Evolutionary conservation across 2,888 invertebrate species (phyloP).

Genomic region (Amphipyra tragopoginis): DNA sequence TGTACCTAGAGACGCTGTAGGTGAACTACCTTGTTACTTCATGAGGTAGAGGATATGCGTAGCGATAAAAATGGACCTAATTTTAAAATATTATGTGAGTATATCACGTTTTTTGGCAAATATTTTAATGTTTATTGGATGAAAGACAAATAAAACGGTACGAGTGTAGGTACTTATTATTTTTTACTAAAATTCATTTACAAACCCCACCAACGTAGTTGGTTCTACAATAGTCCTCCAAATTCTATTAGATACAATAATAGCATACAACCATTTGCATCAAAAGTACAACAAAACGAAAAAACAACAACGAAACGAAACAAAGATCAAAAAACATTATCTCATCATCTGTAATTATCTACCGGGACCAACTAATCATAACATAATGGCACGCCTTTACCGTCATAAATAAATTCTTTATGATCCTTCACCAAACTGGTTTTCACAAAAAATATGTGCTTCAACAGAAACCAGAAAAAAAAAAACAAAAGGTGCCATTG

Average conservation of each 20-base stretch:
- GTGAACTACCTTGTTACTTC: no score
- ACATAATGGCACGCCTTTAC: conserved; percentile 80
- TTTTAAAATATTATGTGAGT: no score
- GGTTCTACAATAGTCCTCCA: conserved; percentile 1
- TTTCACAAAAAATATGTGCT: conserved; percentile 75
- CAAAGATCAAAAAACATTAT: conserved; percentile 67
- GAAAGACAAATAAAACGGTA: no score
- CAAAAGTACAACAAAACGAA: conserved; percentile 41
- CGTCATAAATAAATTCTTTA: conserved; percentile 78
- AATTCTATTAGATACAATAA: conserved; percentile 16
- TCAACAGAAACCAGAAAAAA: conserved; percentile 63
- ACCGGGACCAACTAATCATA: conserved; percentile 77
- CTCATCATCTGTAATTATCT: conserved; percentile 82
- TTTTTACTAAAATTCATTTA: no score
- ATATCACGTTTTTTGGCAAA: no score
- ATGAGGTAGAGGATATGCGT: no score
- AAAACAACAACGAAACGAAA: conserved; percentile 61
- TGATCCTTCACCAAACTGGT: conserved; percentile 72
- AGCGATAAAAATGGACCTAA: no score
- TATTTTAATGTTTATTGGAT: no score
- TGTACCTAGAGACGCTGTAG: no score
- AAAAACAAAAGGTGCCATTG: conserved; percentile 71
- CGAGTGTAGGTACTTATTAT: no score
- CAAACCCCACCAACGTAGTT: neutral
- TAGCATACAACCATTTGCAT: conserved; percentile 41